These are phyloP conservation scores for Campylomormyrus numenius DNA, from an alignment of 2,113 vertebrate species.

Conservation along the genomic window DNA sequence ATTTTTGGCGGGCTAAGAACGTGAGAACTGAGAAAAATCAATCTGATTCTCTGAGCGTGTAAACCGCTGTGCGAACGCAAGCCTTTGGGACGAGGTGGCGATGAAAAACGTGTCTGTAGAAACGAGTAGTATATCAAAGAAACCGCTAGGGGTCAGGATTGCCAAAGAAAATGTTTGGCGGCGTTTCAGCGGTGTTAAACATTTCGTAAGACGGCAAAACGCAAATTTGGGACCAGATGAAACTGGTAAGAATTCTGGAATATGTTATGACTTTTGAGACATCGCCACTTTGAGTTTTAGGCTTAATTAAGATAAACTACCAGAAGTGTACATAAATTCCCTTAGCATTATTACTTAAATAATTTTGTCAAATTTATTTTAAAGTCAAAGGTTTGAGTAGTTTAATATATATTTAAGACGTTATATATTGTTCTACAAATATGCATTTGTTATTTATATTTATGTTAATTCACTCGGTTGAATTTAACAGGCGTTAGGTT, in stretches of 20 bases:
- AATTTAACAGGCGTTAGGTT: neutral
- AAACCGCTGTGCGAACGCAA: neutral
- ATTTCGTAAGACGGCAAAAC: neutral
- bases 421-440: neutral
- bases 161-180: conserved; percentile 8
- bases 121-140: neutral
- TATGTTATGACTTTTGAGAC: neutral
- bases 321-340: neutral
- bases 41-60: neutral
- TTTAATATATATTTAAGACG: neutral
- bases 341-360: neutral
- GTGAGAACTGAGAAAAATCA: neutral
- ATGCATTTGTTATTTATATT: neutral
- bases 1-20: neutral
- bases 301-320: neutral
- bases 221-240: neutral
- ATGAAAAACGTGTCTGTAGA: neutral
- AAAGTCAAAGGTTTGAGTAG: neutral
- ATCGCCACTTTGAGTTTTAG: neutral
- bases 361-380: neutral
- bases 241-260: neutral
- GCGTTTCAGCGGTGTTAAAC: neutral
- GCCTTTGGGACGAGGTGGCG: neutral
- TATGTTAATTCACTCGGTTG: no score
- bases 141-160: conserved; percentile 25